These are phyloP conservation scores for Melanotaenia boesemani DNA, from an alignment of 2,797 vertebrate genomes.

Conservation along the genomic window DNA sequence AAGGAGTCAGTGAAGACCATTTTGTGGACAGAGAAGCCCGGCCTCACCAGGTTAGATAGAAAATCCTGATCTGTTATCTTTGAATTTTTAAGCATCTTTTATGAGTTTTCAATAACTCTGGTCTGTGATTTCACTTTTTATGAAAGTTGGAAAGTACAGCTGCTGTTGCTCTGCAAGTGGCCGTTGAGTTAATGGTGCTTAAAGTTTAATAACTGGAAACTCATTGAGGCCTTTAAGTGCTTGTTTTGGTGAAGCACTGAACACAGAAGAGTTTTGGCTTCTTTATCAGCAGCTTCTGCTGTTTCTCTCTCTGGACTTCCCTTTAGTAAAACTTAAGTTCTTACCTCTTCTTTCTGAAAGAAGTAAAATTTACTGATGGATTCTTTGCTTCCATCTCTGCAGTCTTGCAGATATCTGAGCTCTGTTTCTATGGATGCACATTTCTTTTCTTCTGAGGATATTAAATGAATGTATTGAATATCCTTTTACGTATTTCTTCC, in stretches of 20 bases:
- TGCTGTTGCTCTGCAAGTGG: conserved; percentile 15
- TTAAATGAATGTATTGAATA: neutral
- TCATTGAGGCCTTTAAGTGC: conserved; percentile 28
- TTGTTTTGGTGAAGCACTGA: conserved; percentile 33
- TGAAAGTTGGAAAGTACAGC: conserved; percentile 15
- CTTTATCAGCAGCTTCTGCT: neutral
- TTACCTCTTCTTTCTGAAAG: neutral
- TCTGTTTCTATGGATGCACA: neutral
- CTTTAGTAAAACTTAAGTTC: conserved; percentile 1
- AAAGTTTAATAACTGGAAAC: conserved; percentile 54
- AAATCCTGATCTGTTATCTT: neutral
- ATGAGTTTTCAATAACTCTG: conserved; percentile 1
- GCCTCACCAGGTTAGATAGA: conserved; percentile 86
- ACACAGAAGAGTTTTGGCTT: conserved; percentile 22
- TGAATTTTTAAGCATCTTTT: neutral
- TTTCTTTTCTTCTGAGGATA: neutral
- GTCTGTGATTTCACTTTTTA: conserved; percentile 3
- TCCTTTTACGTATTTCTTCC: neutral
- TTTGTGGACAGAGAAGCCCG: conserved; percentile 89
- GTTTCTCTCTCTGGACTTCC: neutral
- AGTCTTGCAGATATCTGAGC: neutral
- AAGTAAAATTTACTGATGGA: neutral
- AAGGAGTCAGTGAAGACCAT: conserved; percentile 79
- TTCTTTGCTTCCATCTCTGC: neutral
- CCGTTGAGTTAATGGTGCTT: conserved; percentile 46